Base-by-base conservation (phyloP, 2,888 invertebrate genomes). In the Erebia ligea region DNA sequence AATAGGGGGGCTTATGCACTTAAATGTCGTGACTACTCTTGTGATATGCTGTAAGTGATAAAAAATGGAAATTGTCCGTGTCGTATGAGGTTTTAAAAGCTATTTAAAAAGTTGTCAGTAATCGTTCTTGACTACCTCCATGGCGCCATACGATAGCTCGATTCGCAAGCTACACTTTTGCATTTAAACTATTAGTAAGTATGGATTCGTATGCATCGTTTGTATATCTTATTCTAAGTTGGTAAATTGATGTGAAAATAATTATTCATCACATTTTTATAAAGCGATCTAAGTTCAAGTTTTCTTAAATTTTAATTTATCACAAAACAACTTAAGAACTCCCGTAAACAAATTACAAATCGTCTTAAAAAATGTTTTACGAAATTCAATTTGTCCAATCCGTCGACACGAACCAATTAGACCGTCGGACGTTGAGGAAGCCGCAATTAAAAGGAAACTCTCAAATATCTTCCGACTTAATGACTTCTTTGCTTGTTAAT, bases 401-500 rank as follows among this genome's bases (percentile, higher is more conserved):
- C 84, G 83, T 76, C 84, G 82, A 89, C 90, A 88, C 88, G 87
- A 87, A 90, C 91, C 93, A 93, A 92, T 93, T 92, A 93, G 88
- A 86, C 87, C 85, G 80, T 82, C 86, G 89, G 87, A 89, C 86
- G 89, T 85, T 86, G 85, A 87, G 86, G 87, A 90, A 88, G 85
- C 92, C 91, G 84, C 93, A 93, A 93, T 93, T 93, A 93, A 90
- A 91, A 89, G 84, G 82, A 89, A 62, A 91, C 90, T 88, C 92
- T 90, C 92, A 83, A 91, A 90, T 91, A 91, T 91, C 92, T 92
- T 92, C 86, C 89, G 87, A 88, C 90, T 89, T 92, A 91, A 93
- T 92, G 92, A 93, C 91, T 92, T 93, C 93, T 92, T 93, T 91
- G 89, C 93, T 93, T 91, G 93, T 93, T 93, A 93, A 93, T 93